These are phyloP conservation scores for Oligia fasciuncula DNA, from an alignment of 2,888 invertebrate species.

Conservation along the genomic window DNA sequence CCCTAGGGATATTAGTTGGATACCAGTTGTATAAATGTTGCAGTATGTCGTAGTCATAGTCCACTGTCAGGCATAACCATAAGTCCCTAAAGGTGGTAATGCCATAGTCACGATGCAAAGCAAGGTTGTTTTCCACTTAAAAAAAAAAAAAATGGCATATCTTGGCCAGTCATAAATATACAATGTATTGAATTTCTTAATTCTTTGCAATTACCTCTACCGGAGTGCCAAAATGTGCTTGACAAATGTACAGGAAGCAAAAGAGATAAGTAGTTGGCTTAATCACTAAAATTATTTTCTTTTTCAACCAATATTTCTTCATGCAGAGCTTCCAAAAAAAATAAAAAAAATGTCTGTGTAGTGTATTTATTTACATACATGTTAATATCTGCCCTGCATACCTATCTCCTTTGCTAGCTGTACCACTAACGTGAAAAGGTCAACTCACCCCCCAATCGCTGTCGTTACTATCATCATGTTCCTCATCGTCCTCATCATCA, in stretches of 20 bases:
- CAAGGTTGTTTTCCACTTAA: constrained; percentile 5
- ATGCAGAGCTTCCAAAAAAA: not conserved
- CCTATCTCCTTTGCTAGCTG: constrained; percentile 1
- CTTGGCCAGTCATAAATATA: not conserved
- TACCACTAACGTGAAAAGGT: not conserved
- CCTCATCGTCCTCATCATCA: constrained; percentile 75
- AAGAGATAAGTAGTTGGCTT: not conserved
- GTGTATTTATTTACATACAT: not conserved
- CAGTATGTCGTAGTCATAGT: not conserved
- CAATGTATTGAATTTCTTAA: not conserved
- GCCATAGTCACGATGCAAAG: constrained; percentile 39
- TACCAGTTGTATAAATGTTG: not conserved
- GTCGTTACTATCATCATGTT: constrained; percentile 53
- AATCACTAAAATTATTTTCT: not conserved
- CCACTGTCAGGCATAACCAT: constrained; percentile 1
- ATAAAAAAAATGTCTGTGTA: not conserved
- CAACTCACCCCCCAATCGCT: constrained; percentile 59
- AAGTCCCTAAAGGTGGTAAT: constrained; percentile 11
- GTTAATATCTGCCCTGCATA: not conserved
- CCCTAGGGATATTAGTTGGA: not conserved
- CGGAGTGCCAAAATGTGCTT: not conserved
- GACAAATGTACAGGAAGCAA: not conserved
- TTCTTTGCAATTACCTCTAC: not conserved
- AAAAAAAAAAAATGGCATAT: not conserved
- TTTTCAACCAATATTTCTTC: not conserved